Percentiles rank a stretch among this genome's conserved stretches.
These are phyloP conservation scores for Poecilus cupreus DNA, from an alignment of 2,888 invertebrate genomes.

Conservation along the genomic window DNA sequence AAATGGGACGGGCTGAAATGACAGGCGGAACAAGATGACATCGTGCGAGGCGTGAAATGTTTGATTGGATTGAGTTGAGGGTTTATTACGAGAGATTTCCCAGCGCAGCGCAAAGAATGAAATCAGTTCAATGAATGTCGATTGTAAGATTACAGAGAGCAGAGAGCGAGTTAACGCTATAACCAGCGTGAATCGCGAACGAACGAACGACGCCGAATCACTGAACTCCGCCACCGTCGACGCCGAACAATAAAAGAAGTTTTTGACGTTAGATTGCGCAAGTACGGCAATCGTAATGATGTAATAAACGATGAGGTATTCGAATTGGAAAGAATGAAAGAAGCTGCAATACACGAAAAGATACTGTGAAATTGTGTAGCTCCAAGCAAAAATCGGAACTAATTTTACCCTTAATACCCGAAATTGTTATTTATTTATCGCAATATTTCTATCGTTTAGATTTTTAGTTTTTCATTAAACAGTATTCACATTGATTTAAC, in stretches of 20 bases:
- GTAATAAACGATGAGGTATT: not conserved
- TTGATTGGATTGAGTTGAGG: not conserved
- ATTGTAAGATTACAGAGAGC: constrained; percentile 10
- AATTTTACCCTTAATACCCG: too few relatives aligned
- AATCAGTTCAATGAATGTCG: not conserved
- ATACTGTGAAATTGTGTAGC: too few relatives aligned
- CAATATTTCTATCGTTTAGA: too few relatives aligned
- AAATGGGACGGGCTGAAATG: too few relatives aligned
- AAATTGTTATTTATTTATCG: too few relatives aligned
- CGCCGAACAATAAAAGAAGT: not conserved
- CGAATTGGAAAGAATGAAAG: not conserved
- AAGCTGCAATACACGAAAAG: not conserved
- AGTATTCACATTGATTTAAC: too few relatives aligned
- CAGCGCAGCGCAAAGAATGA: not conserved
- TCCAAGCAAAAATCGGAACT: too few relatives aligned
- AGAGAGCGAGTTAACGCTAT: constrained; percentile 17
- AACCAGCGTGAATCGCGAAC: constrained; percentile 2
- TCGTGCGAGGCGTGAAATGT: not conserved
- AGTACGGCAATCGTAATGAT: not conserved
- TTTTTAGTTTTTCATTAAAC: too few relatives aligned
- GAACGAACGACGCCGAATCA: not conserved
- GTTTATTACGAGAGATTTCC: not conserved
- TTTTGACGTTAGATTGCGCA: not conserved
- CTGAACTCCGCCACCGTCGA: not conserved
- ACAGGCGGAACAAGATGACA: too few relatives aligned